These are phyloP conservation scores for Hipposideros armiger DNA, from an alignment of 2,113 vertebrate species.

Conservation along the genomic window DNA sequence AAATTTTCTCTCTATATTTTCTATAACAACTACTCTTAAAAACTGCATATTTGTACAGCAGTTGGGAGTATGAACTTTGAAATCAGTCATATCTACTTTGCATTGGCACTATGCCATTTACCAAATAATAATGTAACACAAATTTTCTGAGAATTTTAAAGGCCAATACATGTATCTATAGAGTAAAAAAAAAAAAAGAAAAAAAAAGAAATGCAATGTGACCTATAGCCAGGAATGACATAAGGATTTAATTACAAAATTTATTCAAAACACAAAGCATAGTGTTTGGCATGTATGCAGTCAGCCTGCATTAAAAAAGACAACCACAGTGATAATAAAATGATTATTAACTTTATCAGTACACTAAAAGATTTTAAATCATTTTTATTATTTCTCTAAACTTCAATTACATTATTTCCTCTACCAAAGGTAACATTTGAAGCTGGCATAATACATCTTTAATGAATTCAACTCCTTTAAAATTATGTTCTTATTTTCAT, in stretches of 20 bases:
- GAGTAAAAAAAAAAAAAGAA: neutral
- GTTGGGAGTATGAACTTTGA: neutral
- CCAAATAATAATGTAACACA: conserved; percentile 42
- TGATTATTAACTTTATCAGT: neutral
- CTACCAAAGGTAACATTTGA: neutral
- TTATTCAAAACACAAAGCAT: neutral
- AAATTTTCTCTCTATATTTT: neutral
- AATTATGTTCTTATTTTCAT: neutral
- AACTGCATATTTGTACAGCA: neutral
- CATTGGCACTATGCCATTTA: neutral
- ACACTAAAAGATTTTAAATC: neutral
- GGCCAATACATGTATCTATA: neutral
- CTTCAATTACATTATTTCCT: neutral
- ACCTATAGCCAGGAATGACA: neutral
- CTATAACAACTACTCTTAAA: neutral
- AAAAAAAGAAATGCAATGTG: neutral
- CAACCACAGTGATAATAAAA: neutral
- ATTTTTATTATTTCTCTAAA: conserved; percentile 8
- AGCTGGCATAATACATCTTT: neutral
- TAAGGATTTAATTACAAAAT: neutral
- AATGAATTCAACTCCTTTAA: neutral
- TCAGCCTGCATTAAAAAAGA: neutral
- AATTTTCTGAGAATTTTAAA: conserved; percentile 4
- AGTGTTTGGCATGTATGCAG: neutral
- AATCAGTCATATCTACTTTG: neutral